These are phyloP conservation scores for Ctenochaetus hawaiiensis DNA, from an alignment of 2,797 vertebrate species.

Conservation along the genomic window DNA sequence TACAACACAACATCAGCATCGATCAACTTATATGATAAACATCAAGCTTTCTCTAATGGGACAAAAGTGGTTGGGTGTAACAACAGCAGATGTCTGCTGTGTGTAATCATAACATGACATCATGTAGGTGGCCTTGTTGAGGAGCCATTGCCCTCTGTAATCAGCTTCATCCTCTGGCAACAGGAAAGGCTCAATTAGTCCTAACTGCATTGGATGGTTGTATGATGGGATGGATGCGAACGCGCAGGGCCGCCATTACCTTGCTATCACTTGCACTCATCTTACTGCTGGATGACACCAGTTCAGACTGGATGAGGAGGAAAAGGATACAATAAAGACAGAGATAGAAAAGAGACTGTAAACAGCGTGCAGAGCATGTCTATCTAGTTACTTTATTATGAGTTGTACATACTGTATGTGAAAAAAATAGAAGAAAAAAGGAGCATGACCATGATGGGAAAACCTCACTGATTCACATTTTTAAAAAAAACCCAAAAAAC, in stretches of 20 bases:
- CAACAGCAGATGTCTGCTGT: slow-evolving; percentile 54
- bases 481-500: slow-evolving; percentile 1
- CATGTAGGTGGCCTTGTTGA: slow-evolving; percentile 52
- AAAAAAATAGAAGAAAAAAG: background rate
- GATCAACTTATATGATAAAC: slow-evolving; percentile 68
- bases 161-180: slow-evolving; percentile 63
- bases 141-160: slow-evolving; percentile 69
- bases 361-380: slow-evolving; percentile 2
- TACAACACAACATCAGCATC: slow-evolving; percentile 60
- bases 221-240: slow-evolving; percentile 54
- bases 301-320: slow-evolving; percentile 29
- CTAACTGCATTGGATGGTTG: slow-evolving; percentile 66
- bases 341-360: slow-evolving; percentile 8
- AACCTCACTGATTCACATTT: slow-evolving; percentile 29
- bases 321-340: background rate
- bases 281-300: slow-evolving; percentile 57
- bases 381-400: slow-evolving; percentile 10
- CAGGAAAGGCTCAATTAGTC: slow-evolving; percentile 72
- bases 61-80: slow-evolving; percentile 54
- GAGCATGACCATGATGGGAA: background rate
- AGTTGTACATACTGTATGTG: background rate
- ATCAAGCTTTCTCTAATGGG: slow-evolving; percentile 67
- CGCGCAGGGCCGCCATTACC: slow-evolving; percentile 55
- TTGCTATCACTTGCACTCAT: slow-evolving; percentile 70
- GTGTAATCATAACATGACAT: slow-evolving; percentile 69